phyloP scores from a whole-genome alignment of 1,140 invertebrate species.

The Orius insidiosus region DNA sequence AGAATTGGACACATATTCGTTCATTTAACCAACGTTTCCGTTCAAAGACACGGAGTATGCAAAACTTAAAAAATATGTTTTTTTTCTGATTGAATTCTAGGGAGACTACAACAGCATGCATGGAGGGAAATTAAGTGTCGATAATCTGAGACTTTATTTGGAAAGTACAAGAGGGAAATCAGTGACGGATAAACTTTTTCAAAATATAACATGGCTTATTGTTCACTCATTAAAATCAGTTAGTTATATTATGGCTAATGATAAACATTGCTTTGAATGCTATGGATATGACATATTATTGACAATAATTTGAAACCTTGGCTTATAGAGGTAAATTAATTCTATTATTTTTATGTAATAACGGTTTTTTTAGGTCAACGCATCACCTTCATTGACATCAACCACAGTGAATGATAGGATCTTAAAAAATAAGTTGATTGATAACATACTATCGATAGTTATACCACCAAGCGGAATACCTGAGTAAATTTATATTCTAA shows the following conservation, averaged over 20 bases:
- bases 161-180: slow-evolving; percentile 79
- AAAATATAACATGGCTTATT: slow-evolving; percentile 76
- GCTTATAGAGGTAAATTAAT: slow-evolving; percentile 58
- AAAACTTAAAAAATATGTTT: not conserved
- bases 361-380: slow-evolving; percentile 56
- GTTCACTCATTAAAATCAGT: slow-evolving; percentile 69
- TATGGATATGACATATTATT: slow-evolving; percentile 79
- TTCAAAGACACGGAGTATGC: slow-evolving; percentile 69
- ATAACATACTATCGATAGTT: slow-evolving; percentile 84
- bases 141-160: slow-evolving; percentile 76
- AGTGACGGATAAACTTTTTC: slow-evolving; percentile 66
- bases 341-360: too few relatives aligned
- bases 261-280: slow-evolving; percentile 67
- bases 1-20: slow-evolving; percentile 70
- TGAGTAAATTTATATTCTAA: slow-evolving; percentile 40
- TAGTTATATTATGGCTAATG: slow-evolving; percentile 53
- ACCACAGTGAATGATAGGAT: slow-evolving; percentile 92
- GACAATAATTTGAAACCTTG: slow-evolving; percentile 72
- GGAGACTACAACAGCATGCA: slow-evolving; percentile 89
- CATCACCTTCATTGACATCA: slow-evolving; percentile 83
- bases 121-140: slow-evolving; percentile 84
- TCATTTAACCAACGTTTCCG: slow-evolving; percentile 72
- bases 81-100: slow-evolving; percentile 31
- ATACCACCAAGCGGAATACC: slow-evolving; percentile 75
- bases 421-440: slow-evolving; percentile 88